Percentiles rank a stretch among this genome's conserved stretches.
Conservation (phyloP, 2,888 invertebrate species). For the Aphodius sticticus region DNA sequence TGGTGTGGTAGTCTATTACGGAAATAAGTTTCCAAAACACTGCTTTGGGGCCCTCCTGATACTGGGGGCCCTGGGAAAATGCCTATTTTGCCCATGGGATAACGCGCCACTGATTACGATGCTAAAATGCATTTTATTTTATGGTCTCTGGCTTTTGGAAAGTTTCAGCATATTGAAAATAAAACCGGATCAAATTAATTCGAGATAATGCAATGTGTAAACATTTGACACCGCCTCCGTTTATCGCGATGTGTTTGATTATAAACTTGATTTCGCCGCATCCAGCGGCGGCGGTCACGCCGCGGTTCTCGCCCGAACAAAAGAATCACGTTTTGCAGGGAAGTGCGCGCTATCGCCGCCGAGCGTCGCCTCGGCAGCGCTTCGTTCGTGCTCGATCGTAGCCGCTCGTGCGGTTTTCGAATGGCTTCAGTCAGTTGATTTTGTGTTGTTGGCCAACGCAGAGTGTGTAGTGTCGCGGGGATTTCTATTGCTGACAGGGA, state of each 20-base stretch:
- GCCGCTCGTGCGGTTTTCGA: conserved; percentile 29
- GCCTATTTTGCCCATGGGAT: no score
- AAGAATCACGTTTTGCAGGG: conserved; percentile 39
- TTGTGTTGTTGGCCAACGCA: conserved; percentile 39
- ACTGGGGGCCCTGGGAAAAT: no score
- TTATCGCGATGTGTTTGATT: neutral
- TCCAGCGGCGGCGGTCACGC: neutral
- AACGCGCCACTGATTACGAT: no score
- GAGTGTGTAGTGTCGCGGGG: conserved; percentile 38
- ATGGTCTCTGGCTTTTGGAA: no score
- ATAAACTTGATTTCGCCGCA: neutral
- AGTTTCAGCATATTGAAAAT: no score
- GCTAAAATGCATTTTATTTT: no score
- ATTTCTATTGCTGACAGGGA: conserved; percentile 19
- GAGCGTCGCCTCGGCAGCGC: neutral
- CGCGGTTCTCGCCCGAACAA: conserved; percentile 27
- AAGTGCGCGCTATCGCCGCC: conserved; percentile 16
- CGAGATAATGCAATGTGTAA: neutral
- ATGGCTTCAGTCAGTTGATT: conserved; percentile 39
- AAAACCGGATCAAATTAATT: no score
- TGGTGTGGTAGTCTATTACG: no score
- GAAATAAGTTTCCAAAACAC: no score
- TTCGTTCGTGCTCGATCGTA: conserved; percentile 31
- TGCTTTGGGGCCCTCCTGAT: no score
- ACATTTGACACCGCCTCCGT: neutral